These are phyloP conservation scores for Lepidothrix coronata DNA, from an alignment of 2,113 vertebrate genomes.

Conservation along the genomic window DNA sequence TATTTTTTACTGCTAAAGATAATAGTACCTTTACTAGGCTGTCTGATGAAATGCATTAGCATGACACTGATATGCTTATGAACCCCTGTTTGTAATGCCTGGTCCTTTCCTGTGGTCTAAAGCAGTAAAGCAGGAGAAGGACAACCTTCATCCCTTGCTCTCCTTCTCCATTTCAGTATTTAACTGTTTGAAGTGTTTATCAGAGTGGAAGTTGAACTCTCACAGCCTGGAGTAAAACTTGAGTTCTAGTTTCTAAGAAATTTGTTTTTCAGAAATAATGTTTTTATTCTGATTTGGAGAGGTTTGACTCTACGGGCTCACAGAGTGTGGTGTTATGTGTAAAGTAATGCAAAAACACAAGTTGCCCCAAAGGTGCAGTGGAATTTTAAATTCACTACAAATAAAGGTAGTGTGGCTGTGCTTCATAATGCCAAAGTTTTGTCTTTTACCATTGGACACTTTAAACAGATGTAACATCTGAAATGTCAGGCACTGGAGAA, in stretches of 20 bases:
- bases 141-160: neutral
- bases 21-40: neutral
- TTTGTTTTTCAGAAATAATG: neutral
- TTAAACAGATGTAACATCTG: neutral
- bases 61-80: neutral
- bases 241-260: neutral
- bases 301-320: neutral
- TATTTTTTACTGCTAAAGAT: slow-evolving; percentile 9
- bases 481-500: neutral
- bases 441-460: neutral
- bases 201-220: neutral
- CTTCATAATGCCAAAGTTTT: neutral
- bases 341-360: neutral
- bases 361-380: neutral
- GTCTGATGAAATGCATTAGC: neutral
- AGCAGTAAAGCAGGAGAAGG: neutral
- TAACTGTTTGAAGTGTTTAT: neutral
- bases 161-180: neutral
- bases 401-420: neutral
- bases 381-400: neutral
- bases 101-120: neutral
- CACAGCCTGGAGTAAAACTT: neutral
- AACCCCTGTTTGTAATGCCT: neutral
- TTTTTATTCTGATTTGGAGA: neutral
- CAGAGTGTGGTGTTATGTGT: neutral